These are phyloP conservation scores for Pollenia angustigena DNA, from an alignment of 2,888 invertebrate species.

Conservation along the genomic window DNA sequence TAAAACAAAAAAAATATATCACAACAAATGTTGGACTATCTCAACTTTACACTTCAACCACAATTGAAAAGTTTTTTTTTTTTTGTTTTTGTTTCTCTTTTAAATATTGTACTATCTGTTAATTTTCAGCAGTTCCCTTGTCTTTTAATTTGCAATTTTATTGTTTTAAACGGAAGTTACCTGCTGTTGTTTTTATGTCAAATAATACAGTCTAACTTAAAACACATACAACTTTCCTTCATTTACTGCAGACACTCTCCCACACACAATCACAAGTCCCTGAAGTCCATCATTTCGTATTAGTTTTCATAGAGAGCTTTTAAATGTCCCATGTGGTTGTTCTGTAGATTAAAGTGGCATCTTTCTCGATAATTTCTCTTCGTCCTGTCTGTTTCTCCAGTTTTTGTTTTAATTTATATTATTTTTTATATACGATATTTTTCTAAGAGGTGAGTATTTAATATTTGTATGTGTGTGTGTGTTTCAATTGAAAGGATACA, in stretches of 20 bases:
- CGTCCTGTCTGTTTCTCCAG: slow-evolving; percentile 48
- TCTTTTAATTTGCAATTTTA: slow-evolving; percentile 59
- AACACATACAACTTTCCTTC: not conserved
- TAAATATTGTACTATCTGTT: not conserved
- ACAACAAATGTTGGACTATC: slow-evolving; percentile 41
- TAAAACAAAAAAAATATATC: slow-evolving; percentile 27
- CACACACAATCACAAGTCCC: slow-evolving; percentile 33
- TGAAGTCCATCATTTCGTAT: slow-evolving; percentile 65
- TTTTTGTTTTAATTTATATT: slow-evolving; percentile 61
- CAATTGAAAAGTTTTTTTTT: slow-evolving; percentile 67
- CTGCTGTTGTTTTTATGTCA: slow-evolving; percentile 69
- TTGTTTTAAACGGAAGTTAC: slow-evolving; percentile 70
- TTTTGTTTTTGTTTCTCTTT: slow-evolving; percentile 7
- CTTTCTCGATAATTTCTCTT: slow-evolving; percentile 75
- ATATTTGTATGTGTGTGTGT: not conserved
- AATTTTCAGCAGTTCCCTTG: slow-evolving; percentile 36
- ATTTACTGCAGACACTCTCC: not conserved
- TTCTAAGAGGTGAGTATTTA: slow-evolving; percentile 28
- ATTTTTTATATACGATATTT: slow-evolving; percentile 36
- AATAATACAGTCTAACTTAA: slow-evolving; percentile 56
- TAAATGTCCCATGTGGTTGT: slow-evolving; percentile 82
- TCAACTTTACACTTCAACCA: slow-evolving; percentile 70
- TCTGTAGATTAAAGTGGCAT: slow-evolving; percentile 83
- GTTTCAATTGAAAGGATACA: slow-evolving; percentile 42
- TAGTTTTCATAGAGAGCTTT: slow-evolving; percentile 70